Conservation (phyloP, 2,113 vertebrate species). For the Oreochromis niloticus region DNA sequence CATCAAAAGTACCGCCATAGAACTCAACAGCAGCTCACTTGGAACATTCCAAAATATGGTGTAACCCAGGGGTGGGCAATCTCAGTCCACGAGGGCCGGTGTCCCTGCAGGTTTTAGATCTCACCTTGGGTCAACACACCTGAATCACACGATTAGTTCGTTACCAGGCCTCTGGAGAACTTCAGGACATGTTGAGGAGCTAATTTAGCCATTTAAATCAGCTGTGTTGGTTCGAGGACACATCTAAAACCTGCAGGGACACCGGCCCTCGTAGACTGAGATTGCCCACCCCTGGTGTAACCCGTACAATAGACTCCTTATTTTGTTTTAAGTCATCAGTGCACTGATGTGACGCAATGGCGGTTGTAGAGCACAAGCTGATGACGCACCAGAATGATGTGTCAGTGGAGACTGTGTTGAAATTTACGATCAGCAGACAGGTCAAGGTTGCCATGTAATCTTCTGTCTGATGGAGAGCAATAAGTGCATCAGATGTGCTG, state of each 20-base stretch:
- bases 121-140: no score
- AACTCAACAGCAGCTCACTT: background rate
- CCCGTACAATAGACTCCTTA: background rate
- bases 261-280: no score
- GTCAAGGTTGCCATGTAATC: constrained; percentile 64
- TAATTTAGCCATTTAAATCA: no score
- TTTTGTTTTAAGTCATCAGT: background rate
- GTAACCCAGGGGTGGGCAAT: background rate
- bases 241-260: no score
- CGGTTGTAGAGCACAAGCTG: constrained; percentile 3
- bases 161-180: no score
- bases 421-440: constrained; percentile 45
- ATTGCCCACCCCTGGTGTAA: no score
- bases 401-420: constrained; percentile 12
- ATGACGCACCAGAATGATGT: constrained; percentile 33
- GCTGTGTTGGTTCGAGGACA: no score
- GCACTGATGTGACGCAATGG: constrained; percentile 12
- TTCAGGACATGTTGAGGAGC: no score
- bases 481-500: background rate
- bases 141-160: no score
- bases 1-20: background rate
- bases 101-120: no score
- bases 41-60: background rate
- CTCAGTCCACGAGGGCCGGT: no score
- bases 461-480: constrained; percentile 28